Conservation (phyloP, 2,888 invertebrate species). For the Tromatobia lineatoria region DNA sequence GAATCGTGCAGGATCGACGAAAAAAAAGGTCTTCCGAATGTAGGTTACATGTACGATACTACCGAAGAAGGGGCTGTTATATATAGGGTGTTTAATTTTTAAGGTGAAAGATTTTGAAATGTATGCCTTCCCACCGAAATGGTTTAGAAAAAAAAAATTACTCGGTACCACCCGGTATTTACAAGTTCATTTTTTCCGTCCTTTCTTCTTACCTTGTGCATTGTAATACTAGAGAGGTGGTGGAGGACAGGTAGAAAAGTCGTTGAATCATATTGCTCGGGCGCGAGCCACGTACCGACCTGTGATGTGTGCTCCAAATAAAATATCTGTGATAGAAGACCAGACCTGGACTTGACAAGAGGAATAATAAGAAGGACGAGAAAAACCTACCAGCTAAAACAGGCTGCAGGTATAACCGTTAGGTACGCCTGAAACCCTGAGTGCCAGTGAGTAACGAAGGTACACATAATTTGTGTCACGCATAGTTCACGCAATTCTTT, state of each 20-base stretch:
- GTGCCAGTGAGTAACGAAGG: constrained; percentile 41
- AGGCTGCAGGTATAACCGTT: constrained; percentile 80
- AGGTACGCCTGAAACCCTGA: constrained; percentile 59
- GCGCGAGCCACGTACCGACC: constrained; percentile 56
- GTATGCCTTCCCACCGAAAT: no score
- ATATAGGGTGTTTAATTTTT: constrained; percentile 57
- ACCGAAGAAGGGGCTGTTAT: constrained; percentile 51
- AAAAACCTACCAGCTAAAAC: constrained; percentile 51
- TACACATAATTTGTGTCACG: constrained; percentile 55
- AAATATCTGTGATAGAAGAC: constrained; percentile 76
- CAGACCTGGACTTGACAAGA: constrained; percentile 30
- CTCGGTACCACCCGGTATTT: constrained; percentile 53
- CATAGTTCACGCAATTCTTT: constrained; percentile 72
- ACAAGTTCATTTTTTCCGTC: constrained; percentile 38
- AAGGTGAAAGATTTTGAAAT: not conserved
- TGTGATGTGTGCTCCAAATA: constrained; percentile 75
- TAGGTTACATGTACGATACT: constrained; percentile 72
- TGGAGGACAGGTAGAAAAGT: constrained; percentile 80
- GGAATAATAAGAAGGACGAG: constrained; percentile 34
- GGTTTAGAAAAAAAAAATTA: not conserved
- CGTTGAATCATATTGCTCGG: constrained; percentile 80
- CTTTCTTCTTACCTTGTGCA: constrained; percentile 35
- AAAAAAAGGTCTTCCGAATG: constrained; percentile 72
- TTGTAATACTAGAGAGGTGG: constrained; percentile 48
- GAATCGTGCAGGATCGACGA: constrained; percentile 67